Evolutionary conservation across 2,797 vertebrate species (phyloP), one percentile per base, ranked within the genome.

Genomic region (Remorina albescens): DNA sequence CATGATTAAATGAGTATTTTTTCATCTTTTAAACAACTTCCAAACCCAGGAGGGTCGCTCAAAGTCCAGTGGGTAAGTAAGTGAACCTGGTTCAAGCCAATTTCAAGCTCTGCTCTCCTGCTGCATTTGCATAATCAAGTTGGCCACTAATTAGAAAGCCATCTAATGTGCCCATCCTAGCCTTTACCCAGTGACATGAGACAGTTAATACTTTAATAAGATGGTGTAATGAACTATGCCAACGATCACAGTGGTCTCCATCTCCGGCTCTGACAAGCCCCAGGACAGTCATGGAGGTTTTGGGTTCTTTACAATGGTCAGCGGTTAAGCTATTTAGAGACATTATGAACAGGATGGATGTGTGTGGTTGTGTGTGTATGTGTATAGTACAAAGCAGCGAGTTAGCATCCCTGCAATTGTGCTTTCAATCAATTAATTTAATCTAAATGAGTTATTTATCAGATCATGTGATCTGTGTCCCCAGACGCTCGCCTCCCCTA

Each of bases 181-280:
- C 62, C 12, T 81, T 86, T 75, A 78, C 46, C 51, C 69, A 8
- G 34, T 70, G 66, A 83, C 80, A 83, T 80, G 82, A 86, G 73
- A 80, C 8, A 19, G 77, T 66, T 85, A 84, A 86, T 74, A 50
- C 84, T 83, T 82, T 81, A 81, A 83, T 85, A 80, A 83, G 47
- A 76, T n/a, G 6, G 44, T 61, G 58, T 80, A 78, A 88, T 87
- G 80, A 88, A 80, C 70, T 60, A 69, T 76, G 74, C 53, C 74
- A 75, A 30, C 19, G n/a, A 77, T 76, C 70, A 57, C 80, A 70
- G 76, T 12, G 76, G 71, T 76, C 60, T 61, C 62, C 36, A 68
- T 41, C 47, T 55, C 4, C 1, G 53, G 54, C 21, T 66, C 50
- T 8, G 50, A 56, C 66, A 71, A 74, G 56, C 64, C 77, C 60